Evolutionary conservation across 2,113 vertebrate genomes (phyloP), one percentile per base, ranked within the genome.

Genomic region (Myanophis thanlyinensis): DNA sequence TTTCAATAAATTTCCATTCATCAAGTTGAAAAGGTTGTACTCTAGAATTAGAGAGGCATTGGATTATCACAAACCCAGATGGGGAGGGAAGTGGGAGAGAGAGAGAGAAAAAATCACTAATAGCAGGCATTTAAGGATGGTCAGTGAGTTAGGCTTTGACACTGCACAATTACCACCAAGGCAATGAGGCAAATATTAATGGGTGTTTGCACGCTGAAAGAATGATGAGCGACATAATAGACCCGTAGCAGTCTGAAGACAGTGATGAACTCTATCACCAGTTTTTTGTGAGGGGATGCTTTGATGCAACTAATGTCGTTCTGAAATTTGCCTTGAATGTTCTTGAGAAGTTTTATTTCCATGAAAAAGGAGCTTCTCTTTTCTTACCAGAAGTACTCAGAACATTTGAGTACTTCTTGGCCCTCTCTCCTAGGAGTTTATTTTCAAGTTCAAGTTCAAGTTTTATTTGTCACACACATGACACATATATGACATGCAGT

Each of bases 1-100:
- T 95, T 92, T 90, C 92, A 93, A 11, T 93, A 94, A 96, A 94
- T 89, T 96, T 94, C 94, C 94, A 89, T 93, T 95, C 52, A 93
- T 92, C 94, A 85, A 18, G 15, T 51, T 95, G 92, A 94, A 96
- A 96, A 94, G 44, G 86, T 91, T 96, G 51, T 30, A 93, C 67
- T 90, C 89, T 48, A 88, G 89, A 96, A 93, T 93, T 94, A 93
- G 0, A 93, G 52, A 93, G 46, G 30, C 44, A 92, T 35, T 20
- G 62, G 51, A 92, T 85, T 56, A 85, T 40, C 0, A 0, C 91
- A 54, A 59, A 91, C 80, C 95, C 52, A 2, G 35, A 87, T n/a
- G 94, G 62, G 88, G 40, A 85, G 52, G 54, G 87, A 93, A 95
- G 56, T 53, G 49, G 62, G 52, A 59, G 87, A 93, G 95, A 54